Percentiles rank a stretch among this genome's conserved stretches.
These are phyloP conservation scores for Drosophila ohnishii DNA, from an alignment of 1,140 invertebrate genomes.

Conservation along the genomic window DNA sequence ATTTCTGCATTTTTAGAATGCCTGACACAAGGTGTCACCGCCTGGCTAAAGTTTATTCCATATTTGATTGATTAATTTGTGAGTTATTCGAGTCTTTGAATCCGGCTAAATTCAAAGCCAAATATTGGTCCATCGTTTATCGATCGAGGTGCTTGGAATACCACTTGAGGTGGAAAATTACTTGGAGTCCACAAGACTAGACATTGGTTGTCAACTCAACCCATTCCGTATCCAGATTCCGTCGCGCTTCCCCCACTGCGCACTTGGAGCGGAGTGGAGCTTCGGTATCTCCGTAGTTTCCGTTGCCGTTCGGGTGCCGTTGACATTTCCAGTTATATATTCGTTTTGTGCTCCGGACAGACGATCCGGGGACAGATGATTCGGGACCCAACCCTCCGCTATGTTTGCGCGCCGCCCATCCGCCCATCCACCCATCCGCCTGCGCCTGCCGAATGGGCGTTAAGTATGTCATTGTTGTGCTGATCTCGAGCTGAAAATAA, in stretches of 20 bases:
- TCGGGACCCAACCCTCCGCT: slow-evolving; percentile 18
- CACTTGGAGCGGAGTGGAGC: background rate
- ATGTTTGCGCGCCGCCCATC: slow-evolving; percentile 18
- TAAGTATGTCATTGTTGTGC: slow-evolving; percentile 75
- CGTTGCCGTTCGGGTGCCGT: slow-evolving; percentile 33
- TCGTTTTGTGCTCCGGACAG: slow-evolving; percentile 21
- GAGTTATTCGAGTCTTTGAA: slow-evolving; percentile 3
- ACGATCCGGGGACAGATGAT: slow-evolving; percentile 17
- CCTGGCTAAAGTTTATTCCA: background rate
- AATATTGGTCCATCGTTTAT: slow-evolving; percentile 51
- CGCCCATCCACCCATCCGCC: slow-evolving; percentile 10
- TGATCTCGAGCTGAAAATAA: slow-evolving; percentile 54
- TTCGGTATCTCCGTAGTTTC: slow-evolving; percentile 37
- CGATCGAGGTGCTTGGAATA: slow-evolving; percentile 9
- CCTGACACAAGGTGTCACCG: slow-evolving; percentile 33
- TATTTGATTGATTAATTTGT: slow-evolving; percentile 23
- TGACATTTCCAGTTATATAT: slow-evolving; percentile 53
- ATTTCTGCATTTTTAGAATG: slow-evolving; percentile 11
- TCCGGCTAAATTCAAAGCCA: slow-evolving; percentile 19
- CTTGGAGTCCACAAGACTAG: slow-evolving; percentile 21
- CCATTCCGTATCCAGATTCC: slow-evolving; percentile 6
- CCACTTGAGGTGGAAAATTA: slow-evolving; percentile 57
- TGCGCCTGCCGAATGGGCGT: slow-evolving; percentile 68
- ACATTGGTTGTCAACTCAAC: slow-evolving; percentile 5
- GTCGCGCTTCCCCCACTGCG: background rate